Conservation (phyloP, 2,888 invertebrate genomes). For the Leucozona laternaria region DNA sequence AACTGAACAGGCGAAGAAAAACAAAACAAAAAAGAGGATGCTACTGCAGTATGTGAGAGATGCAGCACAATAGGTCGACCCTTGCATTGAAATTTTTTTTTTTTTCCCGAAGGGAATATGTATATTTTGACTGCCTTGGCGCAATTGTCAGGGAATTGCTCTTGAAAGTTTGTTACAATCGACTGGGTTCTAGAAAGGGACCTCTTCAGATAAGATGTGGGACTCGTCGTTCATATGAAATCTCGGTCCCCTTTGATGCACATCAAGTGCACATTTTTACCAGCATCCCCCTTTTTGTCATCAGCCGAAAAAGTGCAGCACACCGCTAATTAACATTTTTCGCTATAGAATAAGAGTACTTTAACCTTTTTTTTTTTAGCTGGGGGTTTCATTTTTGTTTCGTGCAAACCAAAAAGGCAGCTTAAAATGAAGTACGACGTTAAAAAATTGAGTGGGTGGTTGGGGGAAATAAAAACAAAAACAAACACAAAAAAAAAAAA, state of each 20-base stretch:
- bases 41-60: conserved; percentile 46
- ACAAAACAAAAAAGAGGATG: conserved; percentile 30
- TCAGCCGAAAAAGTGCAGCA: conserved; percentile 61
- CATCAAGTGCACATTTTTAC: conserved; percentile 45
- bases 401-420: conserved; percentile 59
- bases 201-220: conserved; percentile 50
- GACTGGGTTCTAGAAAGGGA: conserved; percentile 63
- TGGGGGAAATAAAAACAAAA: background rate
- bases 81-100: conserved; percentile 27
- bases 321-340: conserved; percentile 72
- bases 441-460: conserved; percentile 59
- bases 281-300: conserved; percentile 2
- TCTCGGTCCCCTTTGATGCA: conserved; percentile 62
- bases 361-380: conserved; percentile 40
- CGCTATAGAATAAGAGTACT: conserved; percentile 63
- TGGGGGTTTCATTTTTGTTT: background rate
- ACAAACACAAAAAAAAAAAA: background rate
- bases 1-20: conserved; percentile 52
- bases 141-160: conserved; percentile 51
- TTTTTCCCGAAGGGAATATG: conserved; percentile 2
- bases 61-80: conserved; percentile 66
- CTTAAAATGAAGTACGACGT: conserved; percentile 41
- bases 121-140: conserved; percentile 37
- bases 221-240: conserved; percentile 38
- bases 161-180: conserved; percentile 72